Conservation (phyloP, 2,113 vertebrate genomes). For the Mystacornis crossleyi region DNA sequence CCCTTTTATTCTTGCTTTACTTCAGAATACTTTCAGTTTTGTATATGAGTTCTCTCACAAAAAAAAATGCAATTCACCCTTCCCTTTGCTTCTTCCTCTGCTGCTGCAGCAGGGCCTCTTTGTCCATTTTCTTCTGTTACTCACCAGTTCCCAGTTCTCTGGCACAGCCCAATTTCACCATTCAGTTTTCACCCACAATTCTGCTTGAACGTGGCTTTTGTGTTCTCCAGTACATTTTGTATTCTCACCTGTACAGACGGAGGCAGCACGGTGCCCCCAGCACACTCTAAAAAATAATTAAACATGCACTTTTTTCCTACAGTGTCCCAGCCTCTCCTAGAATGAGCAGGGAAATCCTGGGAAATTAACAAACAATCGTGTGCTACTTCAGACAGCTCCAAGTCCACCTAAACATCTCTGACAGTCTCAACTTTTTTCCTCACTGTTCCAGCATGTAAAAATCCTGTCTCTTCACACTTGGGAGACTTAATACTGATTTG, state of each 20-base stretch:
- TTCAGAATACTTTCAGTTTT: neutral
- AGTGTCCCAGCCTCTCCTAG: neutral
- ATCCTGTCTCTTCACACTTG: neutral
- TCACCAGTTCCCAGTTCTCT: neutral
- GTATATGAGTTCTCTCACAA: fast-evolving
- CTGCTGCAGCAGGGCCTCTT: neutral
- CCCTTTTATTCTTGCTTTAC: neutral
- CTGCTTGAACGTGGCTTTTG: neutral
- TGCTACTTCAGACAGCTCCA: neutral
- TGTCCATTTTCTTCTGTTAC: neutral
- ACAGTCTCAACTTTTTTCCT: neutral
- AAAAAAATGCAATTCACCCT: neutral
- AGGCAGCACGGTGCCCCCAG: neutral
- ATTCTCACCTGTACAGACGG: neutral
- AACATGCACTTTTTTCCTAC: neutral
- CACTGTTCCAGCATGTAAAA: neutral
- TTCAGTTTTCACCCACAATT: neutral
- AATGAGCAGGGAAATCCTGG: neutral
- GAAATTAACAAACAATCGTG: neutral
- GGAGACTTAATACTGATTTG: neutral
- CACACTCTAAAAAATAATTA: neutral
- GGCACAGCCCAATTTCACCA: neutral
- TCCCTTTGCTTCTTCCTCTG: neutral
- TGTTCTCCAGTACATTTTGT: neutral
- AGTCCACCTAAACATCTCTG: neutral